Evolutionary conservation across 2,113 vertebrate species (phyloP).

Genomic region (Micronisus gabar): DNA sequence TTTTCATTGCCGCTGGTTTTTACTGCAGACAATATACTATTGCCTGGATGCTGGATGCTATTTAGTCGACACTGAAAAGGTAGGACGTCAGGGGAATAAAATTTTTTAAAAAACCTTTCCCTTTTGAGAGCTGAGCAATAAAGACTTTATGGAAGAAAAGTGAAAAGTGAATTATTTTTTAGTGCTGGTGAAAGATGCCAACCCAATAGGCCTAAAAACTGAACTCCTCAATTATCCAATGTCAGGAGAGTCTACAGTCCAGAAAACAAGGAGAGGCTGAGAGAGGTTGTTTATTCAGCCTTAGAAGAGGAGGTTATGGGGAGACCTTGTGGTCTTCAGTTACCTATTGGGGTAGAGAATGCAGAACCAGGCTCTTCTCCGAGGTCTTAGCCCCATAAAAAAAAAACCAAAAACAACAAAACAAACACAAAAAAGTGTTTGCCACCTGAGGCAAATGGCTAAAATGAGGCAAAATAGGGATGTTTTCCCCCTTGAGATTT

Average conservation of each 20-base stretch:
- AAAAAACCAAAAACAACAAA: not conserved
- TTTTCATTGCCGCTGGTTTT: not conserved
- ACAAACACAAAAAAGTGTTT: not conserved
- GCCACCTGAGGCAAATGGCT: not conserved
- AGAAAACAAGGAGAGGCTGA: not conserved
- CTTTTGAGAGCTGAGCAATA: not conserved
- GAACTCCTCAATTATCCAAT: not conserved
- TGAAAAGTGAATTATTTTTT: not conserved
- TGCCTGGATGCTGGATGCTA: not conserved
- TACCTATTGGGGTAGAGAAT: too few species aligned
- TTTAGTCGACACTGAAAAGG: not conserved
- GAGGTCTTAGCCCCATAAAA: not conserved
- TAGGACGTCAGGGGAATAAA: not conserved
- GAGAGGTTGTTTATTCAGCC: not conserved
- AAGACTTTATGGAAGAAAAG: not conserved
- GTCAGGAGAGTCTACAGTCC: not conserved
- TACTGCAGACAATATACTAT: not conserved
- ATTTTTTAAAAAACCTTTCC: not conserved
- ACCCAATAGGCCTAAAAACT: not conserved
- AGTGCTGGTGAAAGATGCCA: not conserved
- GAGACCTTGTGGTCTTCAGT: not conserved
- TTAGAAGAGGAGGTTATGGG: too few species aligned
- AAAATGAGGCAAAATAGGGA: not conserved
- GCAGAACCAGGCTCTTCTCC: not conserved
- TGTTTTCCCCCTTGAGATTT: not conserved